A percentile compares a stretch with the other conserved stretches of the same genome.
Evolutionary conservation across 2,888 invertebrate genomes (phyloP).

Genomic region (Gastrophysa polygoni): DNA sequence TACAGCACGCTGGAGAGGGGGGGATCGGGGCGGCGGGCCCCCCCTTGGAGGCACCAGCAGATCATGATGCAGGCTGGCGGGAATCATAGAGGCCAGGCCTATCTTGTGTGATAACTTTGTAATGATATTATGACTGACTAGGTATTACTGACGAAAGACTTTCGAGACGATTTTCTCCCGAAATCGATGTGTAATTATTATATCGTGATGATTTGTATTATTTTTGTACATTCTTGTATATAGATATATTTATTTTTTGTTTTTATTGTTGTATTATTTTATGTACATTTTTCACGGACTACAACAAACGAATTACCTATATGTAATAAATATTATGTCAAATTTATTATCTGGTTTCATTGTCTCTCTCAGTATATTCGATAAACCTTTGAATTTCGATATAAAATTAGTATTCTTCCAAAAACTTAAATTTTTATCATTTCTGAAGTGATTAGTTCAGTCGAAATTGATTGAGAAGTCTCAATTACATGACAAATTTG

Average conservation of each 20-base stretch:
- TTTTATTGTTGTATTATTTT: slow-evolving; percentile 58
- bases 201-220: slow-evolving; percentile 55
- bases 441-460: too few species aligned
- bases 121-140: slow-evolving; percentile 59
- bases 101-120: slow-evolving; percentile 72
- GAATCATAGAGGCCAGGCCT: slow-evolving; percentile 66
- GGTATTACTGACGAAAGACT: slow-evolving; percentile 45
- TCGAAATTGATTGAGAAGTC: too few species aligned
- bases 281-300: slow-evolving; percentile 60
- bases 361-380: background rate
- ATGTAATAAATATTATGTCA: slow-evolving; percentile 58
- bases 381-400: slow-evolving; percentile 14
- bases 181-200: slow-evolving; percentile 46
- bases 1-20: slow-evolving; percentile 83
- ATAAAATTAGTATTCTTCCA: too few species aligned
- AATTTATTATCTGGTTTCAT: slow-evolving; percentile 39
- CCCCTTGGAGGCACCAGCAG: slow-evolving; percentile 65
- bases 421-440: too few species aligned
- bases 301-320: slow-evolving; percentile 50
- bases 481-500: too few species aligned
- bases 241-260: slow-evolving; percentile 60
- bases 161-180: slow-evolving; percentile 28
- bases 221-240: slow-evolving; percentile 61
- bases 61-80: slow-evolving; percentile 53
- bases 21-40: slow-evolving; percentile 56